Percentiles rank a stretch among this genome's conserved stretches.
Conservation (phyloP, 2,888 invertebrate species). For the Eugnorisma glareosa region DNA sequence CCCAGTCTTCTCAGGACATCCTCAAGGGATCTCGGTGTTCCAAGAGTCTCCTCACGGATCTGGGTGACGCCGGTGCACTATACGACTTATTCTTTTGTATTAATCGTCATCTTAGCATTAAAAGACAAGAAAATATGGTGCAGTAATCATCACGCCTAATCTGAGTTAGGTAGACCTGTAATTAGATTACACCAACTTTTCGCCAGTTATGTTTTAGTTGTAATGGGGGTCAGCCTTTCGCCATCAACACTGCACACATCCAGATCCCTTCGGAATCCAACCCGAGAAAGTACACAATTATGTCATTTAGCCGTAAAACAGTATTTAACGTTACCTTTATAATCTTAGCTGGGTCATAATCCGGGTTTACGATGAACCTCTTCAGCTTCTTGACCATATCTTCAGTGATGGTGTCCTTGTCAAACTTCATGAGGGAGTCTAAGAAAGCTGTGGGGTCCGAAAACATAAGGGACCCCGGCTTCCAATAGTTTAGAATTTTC, state of each 20-base stretch:
- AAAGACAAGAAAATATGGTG: too few relatives aligned
- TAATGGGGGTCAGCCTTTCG: background rate
- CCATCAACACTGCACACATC: background rate
- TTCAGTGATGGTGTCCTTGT: slow-evolving; percentile 95
- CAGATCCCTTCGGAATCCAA: background rate
- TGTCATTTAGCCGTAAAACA: background rate
- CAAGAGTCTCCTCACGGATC: too few relatives aligned
- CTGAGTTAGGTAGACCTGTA: background rate
- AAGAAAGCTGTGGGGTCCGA: slow-evolving; percentile 96
- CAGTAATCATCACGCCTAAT: too few relatives aligned
- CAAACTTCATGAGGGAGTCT: slow-evolving; percentile 95
- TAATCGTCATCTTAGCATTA: background rate
- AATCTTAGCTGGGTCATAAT: slow-evolving; percentile 95
- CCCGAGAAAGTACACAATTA: background rate
- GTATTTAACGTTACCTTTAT: slow-evolving; percentile 82
- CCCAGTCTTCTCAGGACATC: too few relatives aligned
- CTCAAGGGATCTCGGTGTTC: too few relatives aligned
- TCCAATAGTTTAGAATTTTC: slow-evolving; percentile 97
- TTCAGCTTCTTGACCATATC: slow-evolving; percentile 95
- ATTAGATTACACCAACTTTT: background rate
- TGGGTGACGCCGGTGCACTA: too few relatives aligned
- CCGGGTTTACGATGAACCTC: slow-evolving; percentile 94
- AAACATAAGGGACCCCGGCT: slow-evolving; percentile 95
- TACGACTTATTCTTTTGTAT: background rate
- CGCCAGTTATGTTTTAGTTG: background rate